phyloP scores from a whole-genome alignment of 2,888 invertebrate species.

The Perithous albicinctus region DNA sequence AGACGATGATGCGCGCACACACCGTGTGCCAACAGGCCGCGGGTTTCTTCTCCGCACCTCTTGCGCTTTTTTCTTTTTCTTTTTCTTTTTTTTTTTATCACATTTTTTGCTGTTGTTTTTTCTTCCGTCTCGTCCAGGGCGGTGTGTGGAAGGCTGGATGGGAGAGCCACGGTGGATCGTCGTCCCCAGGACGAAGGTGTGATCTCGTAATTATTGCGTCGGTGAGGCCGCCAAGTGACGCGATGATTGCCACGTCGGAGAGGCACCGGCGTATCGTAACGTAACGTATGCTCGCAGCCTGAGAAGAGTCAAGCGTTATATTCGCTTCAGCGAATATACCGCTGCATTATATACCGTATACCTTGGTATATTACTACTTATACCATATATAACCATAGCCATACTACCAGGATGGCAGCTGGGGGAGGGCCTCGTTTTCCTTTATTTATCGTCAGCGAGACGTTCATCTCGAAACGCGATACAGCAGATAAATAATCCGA shows the following conservation, averaged over 20 bases:
- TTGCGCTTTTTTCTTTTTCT: too few relatives aligned
- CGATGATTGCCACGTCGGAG: conserved; percentile 79
- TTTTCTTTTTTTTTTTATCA: too few relatives aligned
- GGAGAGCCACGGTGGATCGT: conserved; percentile 56
- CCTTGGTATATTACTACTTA: conserved; percentile 36
- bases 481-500: conserved; percentile 60
- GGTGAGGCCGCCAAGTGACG: conserved; percentile 77
- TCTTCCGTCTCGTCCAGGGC: conserved; percentile 56
- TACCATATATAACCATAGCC: conserved; percentile 4
- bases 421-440: conserved; percentile 34
- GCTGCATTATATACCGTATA: conserved; percentile 15
- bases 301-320: conserved; percentile 19
- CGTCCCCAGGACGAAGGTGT: conserved; percentile 73
- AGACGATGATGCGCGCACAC: conserved; percentile 21
- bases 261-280: not conserved
- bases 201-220: conserved; percentile 81
- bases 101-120: conserved; percentile 27
- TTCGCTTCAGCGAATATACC: conserved; percentile 31
- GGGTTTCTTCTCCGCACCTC: conserved; percentile 54
- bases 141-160: conserved; percentile 69
- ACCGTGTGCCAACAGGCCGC: conserved; percentile 35
- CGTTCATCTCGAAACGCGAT: conserved; percentile 53
- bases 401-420: not conserved
- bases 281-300: conserved; percentile 6
- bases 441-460: conserved; percentile 58